Evolutionary conservation across 2,797 vertebrate species (phyloP), one percentile per base, ranked within the genome.

Genomic region (Sitta carolinensis): DNA sequence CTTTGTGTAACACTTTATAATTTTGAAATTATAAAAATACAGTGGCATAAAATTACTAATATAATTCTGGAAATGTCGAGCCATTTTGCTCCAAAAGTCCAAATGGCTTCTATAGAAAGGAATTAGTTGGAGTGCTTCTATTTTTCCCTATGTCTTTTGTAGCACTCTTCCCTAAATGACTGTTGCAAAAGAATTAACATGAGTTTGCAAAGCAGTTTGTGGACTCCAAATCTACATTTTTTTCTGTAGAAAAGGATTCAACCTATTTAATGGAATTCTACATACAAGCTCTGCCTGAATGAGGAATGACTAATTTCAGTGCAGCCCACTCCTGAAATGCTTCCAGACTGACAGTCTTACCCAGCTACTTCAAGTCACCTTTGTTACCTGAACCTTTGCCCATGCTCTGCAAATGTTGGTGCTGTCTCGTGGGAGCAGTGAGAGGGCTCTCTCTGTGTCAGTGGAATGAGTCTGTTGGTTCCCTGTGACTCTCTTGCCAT

Each of bases 401-500:
- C 20, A 62, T 1, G 0, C n/a, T 92, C n/a, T 67, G 23, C 27
- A 75, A 57, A 57, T 18, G 4, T 20, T 76, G 45, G 4, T 54
- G 55, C 11, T 50, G 34, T 32, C 36, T 81, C 23, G 54, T 62
- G 43, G 40, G 50, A 61, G 54, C 38, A 70, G 16, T 2, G 54
- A 32, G 30, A 85, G 18, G 11, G 62, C 55, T 78, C 2, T 78
- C 2, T 1, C 25, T 59, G 40, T 38, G 67, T 11, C 25, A 78
- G 29, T 64, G 52, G 26, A 87, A 51, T 4, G n/a, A 76, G 25
- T 6, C 9, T 54, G 9, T 9, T 58, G 23, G 5, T 4, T 12
- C 21, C 12, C 21, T 67, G 30, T 0, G 1, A 5, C 36, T 62
- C 50, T 52, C 26, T 50, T 3, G 0, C 22, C 1, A 0, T 48